These are phyloP conservation scores for Cyphomyrus plagiostoma DNA, from an alignment of 2,113 vertebrate species.

Conservation along the genomic window DNA sequence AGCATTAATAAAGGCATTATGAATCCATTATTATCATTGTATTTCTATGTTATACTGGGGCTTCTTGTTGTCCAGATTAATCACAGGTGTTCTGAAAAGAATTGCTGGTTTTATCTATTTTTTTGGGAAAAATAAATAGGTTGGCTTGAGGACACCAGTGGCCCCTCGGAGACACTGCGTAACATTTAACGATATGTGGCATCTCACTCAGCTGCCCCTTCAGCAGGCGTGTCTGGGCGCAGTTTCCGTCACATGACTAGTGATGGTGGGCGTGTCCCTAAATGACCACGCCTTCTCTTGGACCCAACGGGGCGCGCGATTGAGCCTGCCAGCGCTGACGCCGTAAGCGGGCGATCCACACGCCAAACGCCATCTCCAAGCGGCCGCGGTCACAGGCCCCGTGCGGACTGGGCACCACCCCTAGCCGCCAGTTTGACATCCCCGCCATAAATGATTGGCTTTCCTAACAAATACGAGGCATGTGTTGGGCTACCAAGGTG, in stretches of 20 bases:
- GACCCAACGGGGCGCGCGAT: not conserved
- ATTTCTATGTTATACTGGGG: not conserved
- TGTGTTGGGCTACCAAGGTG: slow-evolving; percentile 40
- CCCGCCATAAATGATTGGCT: not conserved
- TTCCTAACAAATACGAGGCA: slow-evolving; percentile 27
- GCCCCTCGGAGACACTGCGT: too few species aligned
- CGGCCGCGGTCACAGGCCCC: slow-evolving; percentile 26
- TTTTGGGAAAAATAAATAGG: not conserved
- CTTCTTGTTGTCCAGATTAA: slow-evolving; percentile 12
- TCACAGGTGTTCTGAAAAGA: not conserved
- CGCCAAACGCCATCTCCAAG: slow-evolving; percentile 21
- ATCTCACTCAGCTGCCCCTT: not conserved
- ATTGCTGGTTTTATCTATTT: not conserved
- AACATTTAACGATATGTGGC: not conserved
- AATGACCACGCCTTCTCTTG: not conserved
- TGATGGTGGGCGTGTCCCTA: slow-evolving; percentile 14
- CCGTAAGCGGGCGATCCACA: not conserved
- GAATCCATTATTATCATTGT: not conserved
- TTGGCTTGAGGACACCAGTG: not conserved
- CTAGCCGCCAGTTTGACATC: not conserved
- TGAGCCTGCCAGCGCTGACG: too few species aligned
- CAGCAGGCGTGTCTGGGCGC: not conserved
- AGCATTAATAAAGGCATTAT: too few species aligned
- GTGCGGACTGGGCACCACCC: not conserved
- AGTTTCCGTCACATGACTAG: slow-evolving; percentile 32